phyloP scores from a whole-genome alignment of 2,113 vertebrate genomes.

The Cyphomyrus discorhynchus region DNA sequence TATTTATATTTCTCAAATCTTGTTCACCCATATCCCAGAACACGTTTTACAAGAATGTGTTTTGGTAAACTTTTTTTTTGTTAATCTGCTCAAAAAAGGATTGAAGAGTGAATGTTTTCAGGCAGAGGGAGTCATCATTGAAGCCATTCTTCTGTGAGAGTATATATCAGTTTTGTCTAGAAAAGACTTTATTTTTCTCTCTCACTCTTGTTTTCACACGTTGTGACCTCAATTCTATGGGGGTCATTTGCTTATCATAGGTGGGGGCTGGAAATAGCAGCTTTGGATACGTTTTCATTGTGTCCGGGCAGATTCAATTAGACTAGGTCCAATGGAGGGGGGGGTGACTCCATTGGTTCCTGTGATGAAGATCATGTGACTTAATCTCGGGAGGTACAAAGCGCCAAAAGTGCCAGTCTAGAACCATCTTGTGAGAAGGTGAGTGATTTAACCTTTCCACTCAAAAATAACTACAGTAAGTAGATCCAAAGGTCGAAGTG shows the following conservation, averaged over 20 bases:
- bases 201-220: conserved; percentile 70
- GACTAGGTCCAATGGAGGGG: conserved; percentile 31
- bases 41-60: neutral
- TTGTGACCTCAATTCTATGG: conserved; percentile 78
- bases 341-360: conserved; percentile 24
- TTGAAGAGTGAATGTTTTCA: conserved; percentile 36
- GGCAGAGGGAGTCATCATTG: conserved; percentile 50
- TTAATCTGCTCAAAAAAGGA: neutral
- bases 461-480: neutral
- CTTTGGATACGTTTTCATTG: conserved; percentile 69
- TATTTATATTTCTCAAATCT: neutral
- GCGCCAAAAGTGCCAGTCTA: conserved; percentile 40
- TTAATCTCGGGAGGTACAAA: conserved; percentile 57
- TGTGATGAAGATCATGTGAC: conserved; percentile 49
- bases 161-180: conserved; percentile 56
- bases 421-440: conserved; percentile 39
- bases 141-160: conserved; percentile 49
- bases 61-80: neutral
- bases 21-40: neutral
- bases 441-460: conserved; percentile 24
- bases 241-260: conserved; percentile 84
- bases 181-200: conserved; percentile 63
- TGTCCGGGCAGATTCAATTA: conserved; percentile 82
- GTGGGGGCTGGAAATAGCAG: conserved; percentile 60
- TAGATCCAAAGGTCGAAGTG: neutral